phyloP scores from a whole-genome alignment of 2,797 vertebrate species.

The Anomalospiza imberbis region DNA sequence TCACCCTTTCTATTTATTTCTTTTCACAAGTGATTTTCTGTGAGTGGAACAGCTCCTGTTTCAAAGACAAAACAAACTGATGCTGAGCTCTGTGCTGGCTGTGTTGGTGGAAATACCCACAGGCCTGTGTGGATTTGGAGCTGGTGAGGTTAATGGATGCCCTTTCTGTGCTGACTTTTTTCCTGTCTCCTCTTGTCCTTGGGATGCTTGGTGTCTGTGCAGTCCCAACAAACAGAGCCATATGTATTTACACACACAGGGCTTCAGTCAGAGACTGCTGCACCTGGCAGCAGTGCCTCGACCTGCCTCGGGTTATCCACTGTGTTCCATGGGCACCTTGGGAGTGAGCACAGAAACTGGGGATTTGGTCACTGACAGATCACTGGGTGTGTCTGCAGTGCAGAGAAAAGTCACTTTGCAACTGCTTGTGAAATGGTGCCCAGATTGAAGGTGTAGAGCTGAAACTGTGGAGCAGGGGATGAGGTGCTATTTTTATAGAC shows the following conservation, averaged over 20 bases:
- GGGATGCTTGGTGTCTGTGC: background rate
- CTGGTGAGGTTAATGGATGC: background rate
- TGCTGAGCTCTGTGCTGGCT: background rate
- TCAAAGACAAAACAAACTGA: background rate
- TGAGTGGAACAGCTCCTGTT: background rate
- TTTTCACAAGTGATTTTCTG: background rate
- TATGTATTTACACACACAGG: background rate
- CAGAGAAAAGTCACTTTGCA: background rate
- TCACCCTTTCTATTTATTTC: background rate
- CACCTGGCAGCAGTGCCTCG: background rate
- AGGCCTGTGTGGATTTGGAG: background rate
- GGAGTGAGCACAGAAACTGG: accelerated
- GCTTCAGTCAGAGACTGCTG: background rate
- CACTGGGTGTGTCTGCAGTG: background rate
- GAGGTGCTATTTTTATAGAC: conserved; percentile 49
- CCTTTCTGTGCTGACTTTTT: background rate
- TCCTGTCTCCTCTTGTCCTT: background rate
- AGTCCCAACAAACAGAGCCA: conserved; percentile 2
- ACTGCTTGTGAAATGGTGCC: conserved; percentile 38
- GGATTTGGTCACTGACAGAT: background rate
- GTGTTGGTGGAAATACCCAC: accelerated
- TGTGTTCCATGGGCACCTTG: background rate
- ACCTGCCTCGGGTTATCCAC: background rate
- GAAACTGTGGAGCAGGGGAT: background rate
- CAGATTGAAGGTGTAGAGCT: background rate